Conservation (phyloP, 2,888 invertebrate species). For the Dynastes tityus region DNA sequence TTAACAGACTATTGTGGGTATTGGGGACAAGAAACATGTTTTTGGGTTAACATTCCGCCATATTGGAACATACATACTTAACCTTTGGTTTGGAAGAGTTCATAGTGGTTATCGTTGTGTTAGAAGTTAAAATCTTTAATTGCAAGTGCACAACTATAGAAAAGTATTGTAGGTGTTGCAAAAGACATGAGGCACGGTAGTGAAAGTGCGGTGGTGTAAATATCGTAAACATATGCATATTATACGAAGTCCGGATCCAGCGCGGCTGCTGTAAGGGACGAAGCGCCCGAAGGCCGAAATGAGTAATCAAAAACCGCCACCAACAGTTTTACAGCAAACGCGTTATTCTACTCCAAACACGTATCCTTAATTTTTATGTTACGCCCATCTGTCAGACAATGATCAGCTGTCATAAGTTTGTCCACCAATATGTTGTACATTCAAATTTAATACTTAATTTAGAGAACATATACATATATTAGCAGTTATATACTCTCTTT, state of each 20-base stretch:
- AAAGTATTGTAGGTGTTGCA: conserved; percentile 55
- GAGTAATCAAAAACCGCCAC: conserved; percentile 80
- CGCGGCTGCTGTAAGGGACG: conserved; percentile 77
- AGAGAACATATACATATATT: conserved; percentile 39
- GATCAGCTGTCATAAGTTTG: conserved; percentile 59
- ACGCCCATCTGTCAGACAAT: conserved; percentile 67
- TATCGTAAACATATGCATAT: conserved; percentile 69
- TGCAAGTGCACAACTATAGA: conserved; percentile 58
- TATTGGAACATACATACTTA: conserved; percentile 69
- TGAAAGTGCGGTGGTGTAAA: conserved; percentile 66
- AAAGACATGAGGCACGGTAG: conserved; percentile 61
- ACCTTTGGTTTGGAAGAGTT: conserved; percentile 69
- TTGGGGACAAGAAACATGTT: conserved; percentile 66
- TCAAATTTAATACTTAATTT: conserved; percentile 39
- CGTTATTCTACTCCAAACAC: conserved; percentile 73
- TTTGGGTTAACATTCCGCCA: conserved; percentile 70
- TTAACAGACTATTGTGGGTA: conserved; percentile 54
- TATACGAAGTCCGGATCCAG: conserved; percentile 67
- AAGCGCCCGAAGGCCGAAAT: conserved; percentile 77
- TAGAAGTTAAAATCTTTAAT: conserved; percentile 61
- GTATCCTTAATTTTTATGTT: conserved; percentile 75
- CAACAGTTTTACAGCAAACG: conserved; percentile 75
- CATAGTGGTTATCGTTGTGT: conserved; percentile 63
- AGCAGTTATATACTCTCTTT: conserved; percentile 45
- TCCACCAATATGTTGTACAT: conserved; percentile 23